These are phyloP conservation scores for Dasysyrphus albostriatus DNA, from an alignment of 2,888 invertebrate genomes.

Conservation along the genomic window DNA sequence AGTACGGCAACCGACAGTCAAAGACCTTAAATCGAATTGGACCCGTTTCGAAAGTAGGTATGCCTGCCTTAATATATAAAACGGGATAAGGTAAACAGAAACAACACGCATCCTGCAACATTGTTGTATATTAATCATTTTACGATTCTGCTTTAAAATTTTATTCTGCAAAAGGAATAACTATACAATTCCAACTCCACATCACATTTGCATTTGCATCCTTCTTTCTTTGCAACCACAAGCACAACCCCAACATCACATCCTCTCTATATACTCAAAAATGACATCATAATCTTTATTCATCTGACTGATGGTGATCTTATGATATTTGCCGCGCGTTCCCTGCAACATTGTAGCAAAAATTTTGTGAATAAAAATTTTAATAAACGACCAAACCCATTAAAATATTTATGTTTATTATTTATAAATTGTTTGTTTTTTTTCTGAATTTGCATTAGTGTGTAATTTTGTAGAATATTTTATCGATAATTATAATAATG, in stretches of 20 bases:
- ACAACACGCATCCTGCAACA: constrained; percentile 51
- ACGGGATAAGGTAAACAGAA: constrained; percentile 28
- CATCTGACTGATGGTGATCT: constrained; percentile 70
- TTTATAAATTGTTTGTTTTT: constrained; percentile 61
- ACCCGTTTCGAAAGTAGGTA: constrained; percentile 26
- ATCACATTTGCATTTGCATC: constrained; percentile 49
- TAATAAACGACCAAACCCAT: constrained; percentile 83
- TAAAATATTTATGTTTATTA: constrained; percentile 78
- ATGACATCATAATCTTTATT: constrained; percentile 75
- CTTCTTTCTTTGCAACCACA: constrained; percentile 17
- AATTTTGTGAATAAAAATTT: constrained; percentile 83
- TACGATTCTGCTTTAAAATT: constrained; percentile 22
- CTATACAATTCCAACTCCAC: constrained; percentile 17
- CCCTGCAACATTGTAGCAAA: constrained; percentile 77
- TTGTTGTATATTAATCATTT: constrained; percentile 62
- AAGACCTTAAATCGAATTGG: constrained; percentile 35
- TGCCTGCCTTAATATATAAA: not conserved
- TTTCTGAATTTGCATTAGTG: constrained; percentile 51
- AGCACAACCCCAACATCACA: not conserved
- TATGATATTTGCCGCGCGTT: constrained; percentile 55
- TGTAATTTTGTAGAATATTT: constrained; percentile 79
- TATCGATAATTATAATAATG: constrained; percentile 83
- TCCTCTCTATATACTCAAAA: constrained; percentile 10
- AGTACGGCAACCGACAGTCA: not conserved
- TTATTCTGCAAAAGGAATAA: constrained; percentile 27